Evolutionary conservation across 2,113 vertebrate species (phyloP).

Genomic region (Engystomops pustulosus): DNA sequence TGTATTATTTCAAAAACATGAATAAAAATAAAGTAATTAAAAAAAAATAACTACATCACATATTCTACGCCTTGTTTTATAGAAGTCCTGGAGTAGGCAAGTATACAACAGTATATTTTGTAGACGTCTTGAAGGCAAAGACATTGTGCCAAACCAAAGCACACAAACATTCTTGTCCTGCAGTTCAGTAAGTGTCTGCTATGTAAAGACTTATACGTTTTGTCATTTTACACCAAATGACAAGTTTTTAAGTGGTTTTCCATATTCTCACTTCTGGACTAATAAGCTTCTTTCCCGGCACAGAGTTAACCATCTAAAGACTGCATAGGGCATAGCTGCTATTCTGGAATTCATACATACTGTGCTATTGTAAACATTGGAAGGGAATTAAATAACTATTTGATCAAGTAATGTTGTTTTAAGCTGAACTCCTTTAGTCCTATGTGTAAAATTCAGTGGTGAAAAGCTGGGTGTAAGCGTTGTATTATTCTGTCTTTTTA

Average conservation of each 20-base stretch:
- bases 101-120: not conserved
- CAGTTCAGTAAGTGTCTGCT: not conserved
- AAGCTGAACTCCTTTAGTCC: not conserved
- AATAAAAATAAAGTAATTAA: too few relatives aligned
- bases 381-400: not conserved
- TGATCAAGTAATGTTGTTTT: not conserved
- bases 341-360: not conserved
- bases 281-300: not conserved
- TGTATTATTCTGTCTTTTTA: constrained; percentile 25
- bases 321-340: not conserved
- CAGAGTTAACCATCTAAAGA: not conserved
- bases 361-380: not conserved
- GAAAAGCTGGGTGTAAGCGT: constrained; percentile 26
- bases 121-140: not conserved
- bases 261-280: not conserved
- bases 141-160: not conserved
- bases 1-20: too few relatives aligned
- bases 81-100: not conserved
- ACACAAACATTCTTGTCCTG: not conserved
- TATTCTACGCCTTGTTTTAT: too few relatives aligned
- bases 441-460: constrained; percentile 15
- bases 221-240: not conserved
- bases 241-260: not conserved
- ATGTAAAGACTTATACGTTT: not conserved
- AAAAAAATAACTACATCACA: too few relatives aligned